Evolutionary conservation across 2,888 invertebrate genomes (phyloP).

Genomic region (Drosophila recens): DNA sequence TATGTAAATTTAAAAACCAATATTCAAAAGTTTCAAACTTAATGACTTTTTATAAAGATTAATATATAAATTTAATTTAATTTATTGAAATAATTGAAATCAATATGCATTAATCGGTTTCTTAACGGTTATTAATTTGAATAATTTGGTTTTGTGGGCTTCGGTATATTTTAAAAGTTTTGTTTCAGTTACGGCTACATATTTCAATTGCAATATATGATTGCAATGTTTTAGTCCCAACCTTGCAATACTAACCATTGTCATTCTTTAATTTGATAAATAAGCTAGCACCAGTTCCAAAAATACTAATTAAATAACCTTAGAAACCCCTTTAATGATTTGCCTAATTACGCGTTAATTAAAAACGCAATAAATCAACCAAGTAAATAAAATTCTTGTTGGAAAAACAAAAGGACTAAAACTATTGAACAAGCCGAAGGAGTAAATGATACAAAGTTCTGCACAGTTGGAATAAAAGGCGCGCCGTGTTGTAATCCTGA

Average conservation of each 20-base stretch:
- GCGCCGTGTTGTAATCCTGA: slow-evolving; percentile 60
- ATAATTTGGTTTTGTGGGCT: too few relatives aligned
- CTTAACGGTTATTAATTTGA: too few relatives aligned
- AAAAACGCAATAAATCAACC: slow-evolving; percentile 73
- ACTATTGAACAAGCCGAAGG: slow-evolving; percentile 31
- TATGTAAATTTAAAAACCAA: too few relatives aligned
- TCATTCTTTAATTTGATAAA: not conserved
- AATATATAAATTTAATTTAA: too few relatives aligned
- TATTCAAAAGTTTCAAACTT: too few relatives aligned
- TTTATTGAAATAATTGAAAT: too few relatives aligned
- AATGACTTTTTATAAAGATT: too few relatives aligned
- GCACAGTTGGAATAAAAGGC: slow-evolving; percentile 21
- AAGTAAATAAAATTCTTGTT: slow-evolving; percentile 41
- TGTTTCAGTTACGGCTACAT: too few relatives aligned
- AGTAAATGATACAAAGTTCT: slow-evolving; percentile 20
- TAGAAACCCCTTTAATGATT: not conserved
- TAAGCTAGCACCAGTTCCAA: not conserved
- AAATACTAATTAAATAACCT: slow-evolving; percentile 38
- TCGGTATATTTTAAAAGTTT: too few relatives aligned
- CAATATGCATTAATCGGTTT: too few relatives aligned
- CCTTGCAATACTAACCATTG: not conserved
- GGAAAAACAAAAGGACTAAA: slow-evolving; percentile 27
- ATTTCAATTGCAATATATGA: too few relatives aligned
- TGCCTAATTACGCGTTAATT: slow-evolving; percentile 38
- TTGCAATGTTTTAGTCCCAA: not conserved